phyloP scores from a whole-genome alignment of 2,888 invertebrate genomes.

The Pristionchus mayeri region DNA sequence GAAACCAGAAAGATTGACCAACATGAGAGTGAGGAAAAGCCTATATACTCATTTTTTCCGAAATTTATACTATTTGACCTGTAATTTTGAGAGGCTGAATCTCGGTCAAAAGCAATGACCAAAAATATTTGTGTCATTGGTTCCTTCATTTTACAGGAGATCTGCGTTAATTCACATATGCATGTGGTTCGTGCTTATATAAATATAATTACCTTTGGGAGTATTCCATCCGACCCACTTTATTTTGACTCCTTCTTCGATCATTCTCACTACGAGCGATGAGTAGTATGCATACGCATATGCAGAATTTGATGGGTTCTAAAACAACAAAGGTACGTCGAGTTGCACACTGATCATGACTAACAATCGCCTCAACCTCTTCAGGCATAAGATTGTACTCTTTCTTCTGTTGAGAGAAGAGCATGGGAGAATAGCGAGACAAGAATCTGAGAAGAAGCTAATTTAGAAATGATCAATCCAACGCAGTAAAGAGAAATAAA shows the following conservation, averaged over 20 bases:
- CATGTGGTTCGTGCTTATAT: no score
- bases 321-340: conserved; percentile 27
- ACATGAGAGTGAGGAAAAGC: no score
- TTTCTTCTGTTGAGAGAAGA: conserved; percentile 59
- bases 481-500: no score
- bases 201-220: conserved; percentile 49
- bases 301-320: conserved; percentile 88
- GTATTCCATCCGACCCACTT: conserved; percentile 64
- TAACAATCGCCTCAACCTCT: not conserved
- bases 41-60: no score
- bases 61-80: no score
- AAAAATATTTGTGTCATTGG: no score
- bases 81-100: no score
- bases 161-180: no score
- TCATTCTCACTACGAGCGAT: conserved; percentile 89
- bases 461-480: not conserved
- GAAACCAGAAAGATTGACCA: no score
- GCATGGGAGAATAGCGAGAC: conserved; percentile 53
- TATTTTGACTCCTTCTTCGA: conserved; percentile 78
- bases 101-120: no score
- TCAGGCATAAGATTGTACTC: conserved; percentile 58
- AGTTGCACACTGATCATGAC: not conserved
- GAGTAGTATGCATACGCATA: conserved; percentile 94
- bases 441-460: not conserved
- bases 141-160: no score